phyloP scores from a whole-genome alignment of 2,797 vertebrate genomes.

The Enteromius anoplus region DNA sequence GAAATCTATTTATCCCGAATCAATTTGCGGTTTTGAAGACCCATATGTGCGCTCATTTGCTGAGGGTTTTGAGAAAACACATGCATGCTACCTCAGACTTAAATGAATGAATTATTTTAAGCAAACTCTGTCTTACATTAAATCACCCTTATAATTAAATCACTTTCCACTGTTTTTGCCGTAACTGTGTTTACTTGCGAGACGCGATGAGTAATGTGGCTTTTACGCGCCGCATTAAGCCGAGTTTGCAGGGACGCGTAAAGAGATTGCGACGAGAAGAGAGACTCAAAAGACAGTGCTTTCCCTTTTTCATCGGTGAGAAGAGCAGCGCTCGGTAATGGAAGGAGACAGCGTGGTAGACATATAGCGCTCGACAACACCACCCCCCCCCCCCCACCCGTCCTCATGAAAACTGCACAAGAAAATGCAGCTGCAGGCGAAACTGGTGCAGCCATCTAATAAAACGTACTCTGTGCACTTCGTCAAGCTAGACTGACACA shows the following conservation, averaged over 20 bases:
- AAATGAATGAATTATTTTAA: constrained; percentile 37
- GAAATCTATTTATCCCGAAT: constrained; percentile 21
- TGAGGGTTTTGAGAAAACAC: constrained; percentile 20
- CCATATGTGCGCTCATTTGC: neutral
- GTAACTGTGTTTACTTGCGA: constrained; percentile 11
- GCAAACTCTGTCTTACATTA: constrained; percentile 19
- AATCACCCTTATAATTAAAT: constrained; percentile 42
- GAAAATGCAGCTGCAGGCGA: constrained; percentile 50
- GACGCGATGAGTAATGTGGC: constrained; percentile 42
- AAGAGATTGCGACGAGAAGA: constrained; percentile 25
- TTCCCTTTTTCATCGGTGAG: constrained; percentile 29
- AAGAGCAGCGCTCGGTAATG: constrained; percentile 40
- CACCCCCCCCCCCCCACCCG: constrained; percentile 13
- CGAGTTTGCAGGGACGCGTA: constrained; percentile 11
- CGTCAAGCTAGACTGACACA: constrained; percentile 12
- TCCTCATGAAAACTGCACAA: constrained; percentile 41
- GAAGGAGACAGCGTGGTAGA: constrained; percentile 42
- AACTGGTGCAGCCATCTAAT: constrained; percentile 57
- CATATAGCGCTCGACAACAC: constrained; percentile 26
- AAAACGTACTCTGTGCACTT: constrained; percentile 41
- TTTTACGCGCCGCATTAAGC: constrained; percentile 44
- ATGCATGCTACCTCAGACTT: neutral
- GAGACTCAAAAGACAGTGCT: constrained; percentile 39
- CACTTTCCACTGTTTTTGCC: constrained; percentile 28
- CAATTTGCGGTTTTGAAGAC: neutral